These are phyloP conservation scores for Mastacembelus armatus DNA, from an alignment of 2,797 vertebrate species.

Conservation along the genomic window DNA sequence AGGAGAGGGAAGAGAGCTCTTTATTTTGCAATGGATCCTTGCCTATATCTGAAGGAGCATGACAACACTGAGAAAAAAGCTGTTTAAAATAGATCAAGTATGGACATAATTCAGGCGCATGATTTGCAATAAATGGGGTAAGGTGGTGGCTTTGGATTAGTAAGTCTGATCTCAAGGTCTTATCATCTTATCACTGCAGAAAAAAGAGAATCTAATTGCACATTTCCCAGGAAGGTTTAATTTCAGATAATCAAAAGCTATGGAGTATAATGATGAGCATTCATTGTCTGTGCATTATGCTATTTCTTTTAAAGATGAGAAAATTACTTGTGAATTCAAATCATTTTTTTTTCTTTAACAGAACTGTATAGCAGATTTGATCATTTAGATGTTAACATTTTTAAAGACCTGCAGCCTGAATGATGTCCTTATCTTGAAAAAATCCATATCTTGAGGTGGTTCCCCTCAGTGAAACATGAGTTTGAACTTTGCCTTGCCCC, in stretches of 20 bases:
- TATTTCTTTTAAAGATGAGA: neutral
- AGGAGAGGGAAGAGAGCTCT: constrained; percentile 70
- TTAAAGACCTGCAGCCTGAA: neutral
- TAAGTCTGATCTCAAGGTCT: constrained; percentile 19
- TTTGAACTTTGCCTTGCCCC: no score
- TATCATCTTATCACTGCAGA: constrained; percentile 17
- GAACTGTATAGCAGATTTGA: no score
- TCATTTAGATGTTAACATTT: neutral
- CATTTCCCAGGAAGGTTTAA: neutral
- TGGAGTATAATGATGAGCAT: neutral
- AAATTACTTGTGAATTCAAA: neutral
- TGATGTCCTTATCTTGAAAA: neutral
- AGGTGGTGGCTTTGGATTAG: constrained; percentile 14
- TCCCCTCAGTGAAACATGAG: neutral
- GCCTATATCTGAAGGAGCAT: constrained; percentile 68
- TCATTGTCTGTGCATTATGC: neutral
- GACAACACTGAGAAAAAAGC: constrained; percentile 38
- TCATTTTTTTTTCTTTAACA: no score
- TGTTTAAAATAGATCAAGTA: constrained; percentile 51
- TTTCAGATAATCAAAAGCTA: neutral
- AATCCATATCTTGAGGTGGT: neutral
- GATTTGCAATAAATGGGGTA: constrained; percentile 38
- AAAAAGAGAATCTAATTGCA: neutral
- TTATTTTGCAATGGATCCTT: constrained; percentile 74
- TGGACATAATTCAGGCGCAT: constrained; percentile 32